Conservation (phyloP, 2,113 vertebrate species). For the Rhinogobius similis region DNA sequence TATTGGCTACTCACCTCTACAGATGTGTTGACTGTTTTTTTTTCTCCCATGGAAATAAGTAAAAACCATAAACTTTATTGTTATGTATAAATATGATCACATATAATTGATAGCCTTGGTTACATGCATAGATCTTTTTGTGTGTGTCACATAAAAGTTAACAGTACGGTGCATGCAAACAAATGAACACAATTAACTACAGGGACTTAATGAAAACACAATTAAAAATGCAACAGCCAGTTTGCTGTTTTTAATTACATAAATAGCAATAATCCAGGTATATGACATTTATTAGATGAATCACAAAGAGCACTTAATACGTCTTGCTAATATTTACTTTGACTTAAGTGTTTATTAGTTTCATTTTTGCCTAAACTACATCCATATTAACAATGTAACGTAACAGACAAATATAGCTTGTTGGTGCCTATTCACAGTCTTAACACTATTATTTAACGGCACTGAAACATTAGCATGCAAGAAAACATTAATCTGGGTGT, state of each 20-base stretch:
- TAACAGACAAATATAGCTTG: neutral
- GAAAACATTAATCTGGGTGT: neutral
- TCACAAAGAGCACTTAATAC: neutral
- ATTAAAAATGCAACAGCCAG: constrained; percentile 52
- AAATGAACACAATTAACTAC: constrained; percentile 49
- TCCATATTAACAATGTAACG: neutral
- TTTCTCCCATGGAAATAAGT: too few relatives aligned
- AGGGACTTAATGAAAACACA: constrained; percentile 57
- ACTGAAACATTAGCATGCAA: constrained; percentile 30
- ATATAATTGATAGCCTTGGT: neutral
- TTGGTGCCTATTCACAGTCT: neutral
- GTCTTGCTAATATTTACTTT: neutral
- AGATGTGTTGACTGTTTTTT: too few relatives aligned
- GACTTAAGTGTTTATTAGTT: neutral
- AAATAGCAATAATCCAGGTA: constrained; percentile 35
- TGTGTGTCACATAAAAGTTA: constrained; percentile 22
- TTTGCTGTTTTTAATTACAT: constrained; percentile 57
- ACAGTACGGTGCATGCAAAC: constrained; percentile 30
- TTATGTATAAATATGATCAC: too few relatives aligned
- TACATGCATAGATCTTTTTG: constrained; percentile 6
- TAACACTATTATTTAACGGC: neutral
- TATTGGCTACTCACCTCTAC: too few relatives aligned
- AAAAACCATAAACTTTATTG: too few relatives aligned
- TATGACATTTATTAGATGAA: constrained; percentile 5
- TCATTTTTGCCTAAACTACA: constrained; percentile 1